Evolutionary conservation across 2,797 vertebrate species (phyloP).

Genomic region (Mormyrus proboscirostris): DNA sequence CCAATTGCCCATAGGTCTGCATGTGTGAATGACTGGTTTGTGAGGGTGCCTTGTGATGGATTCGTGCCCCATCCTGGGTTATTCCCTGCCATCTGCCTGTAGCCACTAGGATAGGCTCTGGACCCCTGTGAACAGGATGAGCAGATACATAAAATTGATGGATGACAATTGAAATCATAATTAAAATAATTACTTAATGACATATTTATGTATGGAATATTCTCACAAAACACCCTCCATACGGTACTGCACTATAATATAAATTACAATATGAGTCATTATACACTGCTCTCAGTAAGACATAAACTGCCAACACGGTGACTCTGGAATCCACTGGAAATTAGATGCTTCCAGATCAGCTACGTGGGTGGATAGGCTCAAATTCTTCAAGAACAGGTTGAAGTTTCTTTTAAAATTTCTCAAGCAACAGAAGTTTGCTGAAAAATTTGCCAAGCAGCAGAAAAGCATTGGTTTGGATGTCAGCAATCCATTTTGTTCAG

Average conservation of each 20-base stretch:
- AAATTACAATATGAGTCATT: neutral
- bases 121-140: neutral
- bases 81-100: neutral
- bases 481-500: neutral
- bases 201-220: neutral
- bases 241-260: neutral
- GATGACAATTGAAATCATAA: neutral
- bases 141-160: neutral
- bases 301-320: neutral
- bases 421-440: neutral
- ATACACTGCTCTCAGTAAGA: neutral
- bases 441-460: neutral
- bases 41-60: neutral
- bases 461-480: neutral
- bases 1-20: neutral
- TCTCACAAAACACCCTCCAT: neutral
- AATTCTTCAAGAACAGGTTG: neutral
- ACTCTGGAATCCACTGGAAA: neutral
- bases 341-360: neutral
- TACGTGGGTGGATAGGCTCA: neutral
- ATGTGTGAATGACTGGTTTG: neutral
- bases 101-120: neutral
- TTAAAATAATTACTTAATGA: neutral
- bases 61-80: neutral
- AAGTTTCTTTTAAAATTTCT: neutral